Evolutionary conservation across 2,113 vertebrate genomes (phyloP), one percentile per base, ranked within the genome.

Genomic region (Cochlearius cochlearius): DNA sequence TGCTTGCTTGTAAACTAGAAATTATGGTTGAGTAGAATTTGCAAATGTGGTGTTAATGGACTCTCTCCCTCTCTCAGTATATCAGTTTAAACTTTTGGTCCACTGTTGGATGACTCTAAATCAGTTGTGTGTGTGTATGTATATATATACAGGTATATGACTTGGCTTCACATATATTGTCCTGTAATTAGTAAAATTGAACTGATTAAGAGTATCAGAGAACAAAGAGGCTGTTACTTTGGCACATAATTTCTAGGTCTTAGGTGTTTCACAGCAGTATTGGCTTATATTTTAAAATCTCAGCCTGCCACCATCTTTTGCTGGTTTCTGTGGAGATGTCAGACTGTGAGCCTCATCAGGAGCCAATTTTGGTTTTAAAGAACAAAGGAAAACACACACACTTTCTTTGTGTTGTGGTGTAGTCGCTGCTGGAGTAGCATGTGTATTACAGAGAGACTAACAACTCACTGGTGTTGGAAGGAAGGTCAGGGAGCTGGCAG

Each of bases 81-180:
- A 58, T 23, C 27, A 55, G 9, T 59, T 81, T 75, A 71, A 93
- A 45, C 26, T 56, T 63, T 27, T 3, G 2, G 25, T 49, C 20
- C 29, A 3, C 26, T 62, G 0, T 10, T 82, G 8, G 12, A 15
- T 52, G 36, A 43, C 41, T 75, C 32, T 78, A 29, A 36, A 27
- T 36, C 56, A 62, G 3, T 1, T 36, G 3, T 59, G 12, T 49
- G 15, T 63, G 6, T 25, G 3, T n/a, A 1, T 47, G 2, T 11
- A 9, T 6, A 23, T 27, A 3, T 19, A 12, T 39, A 30, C 8
- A 39, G 11, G 10, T 49, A 7, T 45, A 18, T 62, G 10, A 32
- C 32, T 71, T 76, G 32, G 18, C 29, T 84, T 90, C 63, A 55
- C 32, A 21, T n/a, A 2, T 18, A 29, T 76, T 71, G 9, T 56